Base-by-base conservation (phyloP, 2,113 vertebrate genomes). In the Turdus rufiventris region DNA sequence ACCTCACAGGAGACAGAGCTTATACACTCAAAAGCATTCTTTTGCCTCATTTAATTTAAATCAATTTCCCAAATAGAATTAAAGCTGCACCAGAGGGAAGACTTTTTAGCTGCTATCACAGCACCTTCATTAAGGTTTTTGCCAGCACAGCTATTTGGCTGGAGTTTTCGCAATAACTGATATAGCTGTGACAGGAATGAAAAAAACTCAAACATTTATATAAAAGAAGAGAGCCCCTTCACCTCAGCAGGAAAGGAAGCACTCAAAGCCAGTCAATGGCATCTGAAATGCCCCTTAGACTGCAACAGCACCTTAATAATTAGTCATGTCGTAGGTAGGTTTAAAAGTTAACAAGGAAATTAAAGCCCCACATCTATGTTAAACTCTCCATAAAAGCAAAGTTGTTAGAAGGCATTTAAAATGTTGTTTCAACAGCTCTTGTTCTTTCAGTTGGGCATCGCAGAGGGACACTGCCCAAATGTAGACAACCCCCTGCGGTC, bases 11-110 rank as follows among this genome's bases (percentile, higher is more conserved):
- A 96, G 78, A 91, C 43, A 80, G 66, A 82, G 67, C 62, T 91
- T 91, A 94, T 36, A 81, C 11, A 54, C 79, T 92, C 91, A 91
- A 92, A 96, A 91, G 63, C 83, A 86, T 94, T 93, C 82, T 96
- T 96, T 90, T 94, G 85, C 79, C 63, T 70, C 88, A 88, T 93
- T 90, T 93, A 94, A 94, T 96, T 95, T 93, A 96, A 96, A 94
- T 91, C 75, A 77, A 67, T 94, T 97, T 92, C 87, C 71, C 73
- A 94, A 94, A 96, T 18, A 91, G 89, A 94, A 96, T 95, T 96
- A 94, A 94, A 94, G 34, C 71, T 95, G 78, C 75, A 95, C 91
- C 93, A 92, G 92, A 92, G 94, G 94, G 92, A 96, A 96, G 93
- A 95, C 75, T 62, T 85, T 75, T 60, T 73, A 77, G 80, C 80